Evolutionary conservation across 2,113 vertebrate genomes (phyloP).

Genomic region (Xyliphius kryptos): DNA sequence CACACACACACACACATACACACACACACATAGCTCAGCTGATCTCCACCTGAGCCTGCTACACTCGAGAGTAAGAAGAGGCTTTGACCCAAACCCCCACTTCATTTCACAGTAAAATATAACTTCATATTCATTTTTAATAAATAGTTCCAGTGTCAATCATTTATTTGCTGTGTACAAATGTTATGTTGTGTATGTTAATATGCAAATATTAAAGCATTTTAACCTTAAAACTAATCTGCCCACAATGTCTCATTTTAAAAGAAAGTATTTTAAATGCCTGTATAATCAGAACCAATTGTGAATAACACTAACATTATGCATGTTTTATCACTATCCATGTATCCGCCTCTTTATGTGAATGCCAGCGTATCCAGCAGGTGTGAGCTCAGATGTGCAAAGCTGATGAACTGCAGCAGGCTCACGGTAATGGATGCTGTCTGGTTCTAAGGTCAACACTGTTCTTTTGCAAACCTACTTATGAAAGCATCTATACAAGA

Average conservation of each 20-base stretch:
- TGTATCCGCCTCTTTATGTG: too few species aligned
- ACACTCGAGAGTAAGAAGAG: slow-evolving; percentile 18
- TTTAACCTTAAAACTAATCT: too few species aligned
- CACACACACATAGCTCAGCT: slow-evolving; percentile 34
- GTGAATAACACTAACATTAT: too few species aligned
- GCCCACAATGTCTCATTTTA: too few species aligned
- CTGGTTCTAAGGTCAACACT: slow-evolving; percentile 36
- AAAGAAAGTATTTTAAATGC: too few species aligned
- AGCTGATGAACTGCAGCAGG: slow-evolving; percentile 45
- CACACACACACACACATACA: slow-evolving; percentile 30
- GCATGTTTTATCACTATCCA: too few species aligned
- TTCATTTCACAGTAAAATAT: too few species aligned
- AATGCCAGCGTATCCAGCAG: slow-evolving; percentile 15
- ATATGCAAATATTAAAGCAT: slow-evolving; percentile 9
- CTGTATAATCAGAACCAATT: too few species aligned
- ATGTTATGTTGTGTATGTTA: background rate
- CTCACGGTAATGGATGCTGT: slow-evolving; percentile 32
- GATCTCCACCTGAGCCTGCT: slow-evolving; percentile 43
- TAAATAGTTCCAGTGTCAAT: background rate
- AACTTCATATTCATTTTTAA: too few species aligned
- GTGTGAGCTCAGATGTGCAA: slow-evolving; percentile 41
- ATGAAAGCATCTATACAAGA: too few species aligned
- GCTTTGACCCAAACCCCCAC: slow-evolving; percentile 16
- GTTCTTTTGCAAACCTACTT: slow-evolving; percentile 38
- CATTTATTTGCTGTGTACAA: background rate